Evolutionary conservation across 2,113 vertebrate species (phyloP).

Genomic region (Tapirus terrestris): DNA sequence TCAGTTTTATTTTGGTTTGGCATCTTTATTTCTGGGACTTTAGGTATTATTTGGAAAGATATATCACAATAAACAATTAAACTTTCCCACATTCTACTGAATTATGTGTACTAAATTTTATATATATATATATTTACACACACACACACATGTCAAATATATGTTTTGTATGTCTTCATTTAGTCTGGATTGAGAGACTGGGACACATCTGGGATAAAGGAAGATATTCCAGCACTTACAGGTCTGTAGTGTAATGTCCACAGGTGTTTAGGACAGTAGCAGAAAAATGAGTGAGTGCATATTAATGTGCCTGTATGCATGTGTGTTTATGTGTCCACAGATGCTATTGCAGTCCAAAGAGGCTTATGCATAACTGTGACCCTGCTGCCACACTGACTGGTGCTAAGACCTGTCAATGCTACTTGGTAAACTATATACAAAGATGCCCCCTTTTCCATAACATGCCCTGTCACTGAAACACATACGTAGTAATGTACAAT

Average conservation of each 20-base stretch:
- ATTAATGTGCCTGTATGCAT: neutral
- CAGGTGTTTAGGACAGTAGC: neutral
- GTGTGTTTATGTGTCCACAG: neutral
- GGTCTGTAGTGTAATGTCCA: neutral
- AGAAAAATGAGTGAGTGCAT: neutral
- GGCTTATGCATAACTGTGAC: neutral
- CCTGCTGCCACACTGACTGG: rapidly evolving
- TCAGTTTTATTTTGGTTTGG: neutral
- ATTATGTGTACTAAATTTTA: neutral
- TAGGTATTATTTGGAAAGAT: neutral
- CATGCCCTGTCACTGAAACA: neutral
- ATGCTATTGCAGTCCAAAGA: neutral
- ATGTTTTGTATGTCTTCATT: neutral
- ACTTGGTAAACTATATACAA: no score
- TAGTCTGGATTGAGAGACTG: neutral
- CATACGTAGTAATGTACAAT: no score
- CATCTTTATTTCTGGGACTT: neutral
- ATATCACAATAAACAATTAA: neutral
- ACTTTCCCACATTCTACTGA: neutral
- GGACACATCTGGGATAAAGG: neutral
- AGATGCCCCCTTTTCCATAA: rapidly evolving
- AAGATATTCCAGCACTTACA: neutral
- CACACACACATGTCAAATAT: neutral
- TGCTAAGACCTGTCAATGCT: neutral
- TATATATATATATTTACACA: neutral